Conservation (phyloP, 2,113 vertebrate genomes). For the Fulica atra region DNA sequence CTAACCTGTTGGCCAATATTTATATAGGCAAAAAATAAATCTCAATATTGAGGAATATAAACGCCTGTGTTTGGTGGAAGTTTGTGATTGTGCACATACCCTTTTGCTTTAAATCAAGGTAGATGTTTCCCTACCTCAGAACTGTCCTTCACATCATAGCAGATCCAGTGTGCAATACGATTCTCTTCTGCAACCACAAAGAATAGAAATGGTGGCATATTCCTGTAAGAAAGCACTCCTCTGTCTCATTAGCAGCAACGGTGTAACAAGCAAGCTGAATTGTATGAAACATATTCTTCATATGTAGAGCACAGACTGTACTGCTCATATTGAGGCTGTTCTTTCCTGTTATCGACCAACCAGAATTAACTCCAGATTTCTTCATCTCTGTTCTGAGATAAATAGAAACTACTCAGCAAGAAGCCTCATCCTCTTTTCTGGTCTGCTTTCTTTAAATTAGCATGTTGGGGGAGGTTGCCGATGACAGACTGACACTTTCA, state of each 20-base stretch:
- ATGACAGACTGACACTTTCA: not conserved
- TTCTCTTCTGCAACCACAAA: not conserved
- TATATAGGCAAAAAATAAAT: slow-evolving; percentile 28
- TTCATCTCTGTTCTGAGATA: not conserved
- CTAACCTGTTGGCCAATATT: slow-evolving; percentile 58
- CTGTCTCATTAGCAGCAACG: not conserved
- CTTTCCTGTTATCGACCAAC: accelerated
- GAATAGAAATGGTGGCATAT: not conserved
- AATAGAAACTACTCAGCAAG: not conserved
- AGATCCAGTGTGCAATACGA: not conserved
- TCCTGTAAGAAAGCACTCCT: not conserved
- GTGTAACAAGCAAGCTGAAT: not conserved
- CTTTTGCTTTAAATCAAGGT: not conserved
- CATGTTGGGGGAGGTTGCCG: too few species aligned
- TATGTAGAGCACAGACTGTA: not conserved
- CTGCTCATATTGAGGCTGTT: not conserved
- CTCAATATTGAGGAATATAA: not conserved
- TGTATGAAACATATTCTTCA: not conserved
- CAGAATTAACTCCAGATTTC: not conserved
- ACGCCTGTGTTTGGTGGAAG: not conserved
- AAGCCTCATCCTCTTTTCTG: not conserved
- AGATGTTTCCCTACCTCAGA: slow-evolving; percentile 13
- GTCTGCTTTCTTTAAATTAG: not conserved
- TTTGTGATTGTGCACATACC: not conserved
- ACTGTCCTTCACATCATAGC: not conserved